Evolutionary conservation across 2,797 vertebrate species (phyloP).

Genomic region (Syncerus caffer): DNA sequence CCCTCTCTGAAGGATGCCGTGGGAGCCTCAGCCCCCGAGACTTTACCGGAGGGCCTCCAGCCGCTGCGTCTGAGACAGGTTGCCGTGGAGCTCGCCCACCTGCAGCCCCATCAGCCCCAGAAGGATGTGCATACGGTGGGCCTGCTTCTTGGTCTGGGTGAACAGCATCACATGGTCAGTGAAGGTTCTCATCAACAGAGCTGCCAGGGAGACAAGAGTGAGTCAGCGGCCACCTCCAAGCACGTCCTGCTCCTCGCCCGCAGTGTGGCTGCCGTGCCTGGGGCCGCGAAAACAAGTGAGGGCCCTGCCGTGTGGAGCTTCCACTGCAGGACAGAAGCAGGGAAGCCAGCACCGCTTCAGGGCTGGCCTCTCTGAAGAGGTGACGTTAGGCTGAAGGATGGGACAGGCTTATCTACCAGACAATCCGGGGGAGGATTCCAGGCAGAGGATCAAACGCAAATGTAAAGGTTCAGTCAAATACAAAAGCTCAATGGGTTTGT

Average conservation of each 20-base stretch:
- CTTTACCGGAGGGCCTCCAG: slow-evolving; percentile 92
- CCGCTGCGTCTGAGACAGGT: slow-evolving; percentile 95
- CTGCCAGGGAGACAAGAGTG: slow-evolving; percentile 76
- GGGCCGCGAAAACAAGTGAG: too few species aligned
- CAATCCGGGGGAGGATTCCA: not conserved
- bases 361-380: not conserved
- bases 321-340: not conserved
- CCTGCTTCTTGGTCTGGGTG: slow-evolving; percentile 98
- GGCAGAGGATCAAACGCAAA: not conserved
- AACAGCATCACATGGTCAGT: slow-evolving; percentile 97
- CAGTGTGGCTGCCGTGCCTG: not conserved
- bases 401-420: not conserved
- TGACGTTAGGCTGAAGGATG: not conserved
- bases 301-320: not conserved
- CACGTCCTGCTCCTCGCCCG: rapidly evolving
- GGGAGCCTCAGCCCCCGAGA: not conserved
- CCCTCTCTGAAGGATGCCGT: not conserved
- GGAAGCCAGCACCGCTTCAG: not conserved
- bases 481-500: not conserved
- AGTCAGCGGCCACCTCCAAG: not conserved
- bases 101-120: slow-evolving; percentile 94
- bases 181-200: slow-evolving; percentile 94
- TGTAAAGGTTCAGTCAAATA: not conserved
- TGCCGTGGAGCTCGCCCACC: slow-evolving; percentile 96
- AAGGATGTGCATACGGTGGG: slow-evolving; percentile 96